Evolutionary conservation across 1,140 invertebrate species (phyloP).

Genomic region (Akabosia matsudoensis): DNA sequence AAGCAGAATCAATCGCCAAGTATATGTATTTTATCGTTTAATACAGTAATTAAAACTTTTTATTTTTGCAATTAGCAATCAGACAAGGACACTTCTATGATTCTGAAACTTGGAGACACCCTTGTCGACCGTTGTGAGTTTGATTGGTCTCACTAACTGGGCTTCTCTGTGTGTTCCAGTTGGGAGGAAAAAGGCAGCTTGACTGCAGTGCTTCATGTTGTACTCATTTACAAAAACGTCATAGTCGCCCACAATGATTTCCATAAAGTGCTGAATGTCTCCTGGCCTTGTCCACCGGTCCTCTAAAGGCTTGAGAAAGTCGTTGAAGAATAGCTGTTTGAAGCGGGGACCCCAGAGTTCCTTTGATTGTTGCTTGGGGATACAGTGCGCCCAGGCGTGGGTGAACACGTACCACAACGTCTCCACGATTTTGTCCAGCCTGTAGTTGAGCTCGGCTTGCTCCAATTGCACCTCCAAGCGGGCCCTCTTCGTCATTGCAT

Average conservation of each 20-base stretch:
- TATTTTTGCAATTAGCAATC: too few relatives aligned
- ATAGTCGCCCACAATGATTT: background rate
- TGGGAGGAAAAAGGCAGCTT: background rate
- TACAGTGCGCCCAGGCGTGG: background rate
- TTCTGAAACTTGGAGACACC: background rate
- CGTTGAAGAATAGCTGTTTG: conserved; percentile 8
- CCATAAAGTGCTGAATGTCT: background rate
- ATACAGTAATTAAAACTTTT: too few relatives aligned
- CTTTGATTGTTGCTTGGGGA: background rate
- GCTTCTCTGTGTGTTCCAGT: background rate
- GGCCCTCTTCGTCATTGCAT: background rate
- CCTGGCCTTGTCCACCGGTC: background rate
- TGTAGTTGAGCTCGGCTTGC: background rate
- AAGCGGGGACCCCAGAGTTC: conserved; percentile 1
- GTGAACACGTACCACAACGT: background rate
- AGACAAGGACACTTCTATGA: background rate
- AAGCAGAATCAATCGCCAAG: too few relatives aligned
- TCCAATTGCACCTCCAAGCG: background rate
- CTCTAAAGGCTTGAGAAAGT: background rate
- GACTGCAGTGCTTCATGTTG: background rate
- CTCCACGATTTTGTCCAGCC: background rate
- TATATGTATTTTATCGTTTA: too few relatives aligned
- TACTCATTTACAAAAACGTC: background rate
- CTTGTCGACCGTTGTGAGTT: background rate
- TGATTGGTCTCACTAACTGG: background rate